Evolutionary conservation across 2,888 invertebrate genomes (phyloP), one percentile per base, ranked within the genome.

Genomic region (Steinernema hermaphroditum): DNA sequence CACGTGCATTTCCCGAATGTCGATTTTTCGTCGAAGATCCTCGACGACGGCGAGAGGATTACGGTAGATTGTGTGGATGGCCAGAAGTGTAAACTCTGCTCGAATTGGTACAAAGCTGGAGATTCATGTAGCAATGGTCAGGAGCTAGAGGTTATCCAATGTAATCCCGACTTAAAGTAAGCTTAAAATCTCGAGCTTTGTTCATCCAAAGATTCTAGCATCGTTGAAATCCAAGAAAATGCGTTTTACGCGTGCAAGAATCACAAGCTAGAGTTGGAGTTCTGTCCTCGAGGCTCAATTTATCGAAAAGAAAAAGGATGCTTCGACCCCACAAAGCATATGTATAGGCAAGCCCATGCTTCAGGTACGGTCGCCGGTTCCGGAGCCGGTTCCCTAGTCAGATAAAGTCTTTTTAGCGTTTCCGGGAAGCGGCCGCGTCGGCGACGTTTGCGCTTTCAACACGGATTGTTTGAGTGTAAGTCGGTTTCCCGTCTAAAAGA

Each of bases 391-490:
- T 16, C 19, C 6, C 57, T 54, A 71, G 70, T 57, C 12, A 6
- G 32, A 9, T 16, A 68, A 19, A 69, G n/a, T 29, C 16, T 50
- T 29, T 22, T 4, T 69, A 27, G 34, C 37, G 29, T 41, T 54
- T 44, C 70, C 50, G 68, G 80, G 80, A 41, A 75, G 75, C 68
- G 81, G 81, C 49, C 70, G 80, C 46, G 80, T 81, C 29, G 82
- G 81, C 2, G 80, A 80, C 41, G 73, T 78, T 9, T 81, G 81
- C 62, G 77, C 77, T 32, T 81, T 78, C 73, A 81, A 81, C 62
- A 81, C 81, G 0, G 82, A 82, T 62, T 82, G 82, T 68, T 57
- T 80, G 32, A 75, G 75, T 14, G 80, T 80, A 57, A 75, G 77
- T 70, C 49, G 32, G 14, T 37, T 41, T 4, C n/a, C 9, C 32